Conservation (phyloP, 2,113 vertebrate genomes). For the Brachypteracias leptosomus region DNA sequence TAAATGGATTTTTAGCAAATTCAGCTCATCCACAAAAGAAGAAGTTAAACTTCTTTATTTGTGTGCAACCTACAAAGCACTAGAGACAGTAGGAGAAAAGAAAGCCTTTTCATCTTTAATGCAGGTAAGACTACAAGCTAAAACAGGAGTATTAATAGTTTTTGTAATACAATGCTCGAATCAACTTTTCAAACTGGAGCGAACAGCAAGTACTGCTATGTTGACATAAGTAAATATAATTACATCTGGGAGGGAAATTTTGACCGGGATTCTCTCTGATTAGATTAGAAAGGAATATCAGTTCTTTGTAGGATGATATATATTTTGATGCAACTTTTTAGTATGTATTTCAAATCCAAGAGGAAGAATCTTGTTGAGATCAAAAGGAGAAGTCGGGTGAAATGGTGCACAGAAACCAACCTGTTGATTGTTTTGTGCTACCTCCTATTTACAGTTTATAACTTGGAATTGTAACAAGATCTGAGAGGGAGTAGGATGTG, state of each 20-base stretch:
- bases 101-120: conserved; percentile 97
- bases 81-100: conserved; percentile 96
- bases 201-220: background rate
- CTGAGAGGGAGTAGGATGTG: background rate
- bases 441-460: background rate
- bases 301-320: background rate
- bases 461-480: background rate
- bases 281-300: background rate
- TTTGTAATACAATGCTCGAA: background rate
- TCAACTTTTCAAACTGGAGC: background rate
- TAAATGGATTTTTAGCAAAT: conserved; percentile 98
- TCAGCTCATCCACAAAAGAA: conserved; percentile 90
- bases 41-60: conserved; percentile 96
- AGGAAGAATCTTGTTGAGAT: background rate
- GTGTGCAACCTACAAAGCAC: conserved; percentile 89
- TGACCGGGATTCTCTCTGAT: background rate
- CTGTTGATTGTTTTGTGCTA: background rate
- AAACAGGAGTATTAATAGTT: background rate
- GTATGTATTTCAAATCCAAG: background rate
- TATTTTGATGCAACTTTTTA: background rate
- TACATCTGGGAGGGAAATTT: background rate
- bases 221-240: background rate
- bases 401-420: background rate
- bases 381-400: background rate
- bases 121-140: conserved; percentile 81